Conservation (phyloP, 2,113 vertebrate species). For the Eulacestoma nigropectus region DNA sequence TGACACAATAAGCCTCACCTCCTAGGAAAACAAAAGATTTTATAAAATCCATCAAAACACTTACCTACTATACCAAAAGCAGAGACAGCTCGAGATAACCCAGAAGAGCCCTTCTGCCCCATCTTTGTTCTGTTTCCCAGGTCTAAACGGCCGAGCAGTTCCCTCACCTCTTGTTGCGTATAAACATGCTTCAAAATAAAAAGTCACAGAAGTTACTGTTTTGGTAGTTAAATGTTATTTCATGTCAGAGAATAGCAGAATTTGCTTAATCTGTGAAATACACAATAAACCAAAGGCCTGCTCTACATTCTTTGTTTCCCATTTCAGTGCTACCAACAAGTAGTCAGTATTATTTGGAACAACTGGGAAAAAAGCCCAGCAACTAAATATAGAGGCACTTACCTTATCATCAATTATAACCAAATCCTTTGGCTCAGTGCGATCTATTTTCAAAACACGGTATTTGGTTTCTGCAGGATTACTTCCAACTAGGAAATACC, state of each 20-base stretch:
- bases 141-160: constrained; percentile 91
- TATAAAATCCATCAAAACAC: not conserved
- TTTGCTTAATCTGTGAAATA: not conserved
- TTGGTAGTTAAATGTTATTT: not conserved
- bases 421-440: constrained; percentile 93
- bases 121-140: constrained; percentile 93
- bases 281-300: not conserved
- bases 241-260: not conserved
- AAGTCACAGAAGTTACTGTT: not conserved
- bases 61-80: constrained; percentile 94
- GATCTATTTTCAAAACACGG: constrained; percentile 93
- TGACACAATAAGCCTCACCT: constrained; percentile 38
- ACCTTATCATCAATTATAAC: constrained; percentile 95
- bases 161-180: constrained; percentile 87
- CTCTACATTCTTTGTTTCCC: not conserved
- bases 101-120: constrained; percentile 89
- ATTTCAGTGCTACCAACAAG: not conserved
- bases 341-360: not conserved
- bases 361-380: not conserved
- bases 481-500: constrained; percentile 93
- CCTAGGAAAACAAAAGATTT: not conserved
- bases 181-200: constrained; percentile 86
- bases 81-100: constrained; percentile 85
- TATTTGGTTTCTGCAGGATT: constrained; percentile 94
- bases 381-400: constrained; percentile 1